A percentile compares a stretch with the other conserved stretches of the same genome.
phyloP scores from a whole-genome alignment of 2,113 vertebrate genomes.

The Planiliza haematocheilus region DNA sequence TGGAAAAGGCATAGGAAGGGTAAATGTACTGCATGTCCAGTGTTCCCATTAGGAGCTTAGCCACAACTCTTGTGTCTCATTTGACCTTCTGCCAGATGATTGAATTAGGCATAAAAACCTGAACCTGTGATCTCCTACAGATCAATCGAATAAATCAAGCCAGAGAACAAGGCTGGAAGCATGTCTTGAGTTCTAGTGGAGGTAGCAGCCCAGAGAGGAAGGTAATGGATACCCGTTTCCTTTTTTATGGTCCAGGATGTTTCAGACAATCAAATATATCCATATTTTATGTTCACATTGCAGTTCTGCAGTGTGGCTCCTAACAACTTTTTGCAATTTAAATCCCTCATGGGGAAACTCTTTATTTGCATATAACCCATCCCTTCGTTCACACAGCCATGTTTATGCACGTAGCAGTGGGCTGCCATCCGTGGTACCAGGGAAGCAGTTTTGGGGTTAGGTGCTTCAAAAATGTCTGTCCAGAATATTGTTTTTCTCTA shows the following conservation, averaged over 20 bases:
- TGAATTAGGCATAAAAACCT: neutral
- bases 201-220: conserved; percentile 86
- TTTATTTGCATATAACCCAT: too few relatives aligned
- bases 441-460: too few relatives aligned
- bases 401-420: too few relatives aligned
- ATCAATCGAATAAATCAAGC: conserved; percentile 95
- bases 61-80: neutral
- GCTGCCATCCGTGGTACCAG: too few relatives aligned
- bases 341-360: too few relatives aligned
- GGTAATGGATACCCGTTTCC: conserved; percentile 53
- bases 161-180: conserved; percentile 96
- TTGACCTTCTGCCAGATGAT: neutral
- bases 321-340: neutral
- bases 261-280: too few relatives aligned
- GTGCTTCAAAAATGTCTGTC: too few relatives aligned
- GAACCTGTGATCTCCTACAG: conserved; percentile 72
- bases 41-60: neutral
- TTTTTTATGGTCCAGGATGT: neutral
- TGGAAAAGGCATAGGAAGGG: neutral
- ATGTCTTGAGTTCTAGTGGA: conserved; percentile 90
- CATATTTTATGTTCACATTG: too few relatives aligned
- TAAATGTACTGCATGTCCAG: neutral
- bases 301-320: neutral
- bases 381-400: too few relatives aligned
- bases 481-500: too few relatives aligned